phyloP scores from a whole-genome alignment of 2,113 vertebrate species.

The Corynorhinus townsendii region DNA sequence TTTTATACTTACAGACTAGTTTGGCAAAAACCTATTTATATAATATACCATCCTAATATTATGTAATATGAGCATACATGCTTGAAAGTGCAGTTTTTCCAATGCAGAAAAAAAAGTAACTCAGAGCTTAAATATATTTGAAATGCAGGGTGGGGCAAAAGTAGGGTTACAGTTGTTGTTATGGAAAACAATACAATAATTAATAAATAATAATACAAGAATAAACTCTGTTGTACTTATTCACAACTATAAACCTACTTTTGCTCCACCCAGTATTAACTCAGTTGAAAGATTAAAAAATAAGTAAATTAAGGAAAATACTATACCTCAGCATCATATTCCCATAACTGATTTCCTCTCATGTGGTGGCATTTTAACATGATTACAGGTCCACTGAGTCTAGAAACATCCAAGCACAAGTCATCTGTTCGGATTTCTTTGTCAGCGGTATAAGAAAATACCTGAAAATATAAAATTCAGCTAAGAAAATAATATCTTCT shows the following conservation, averaged over 20 bases:
- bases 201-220: background rate
- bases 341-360: slow-evolving; percentile 99
- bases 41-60: background rate
- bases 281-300: background rate
- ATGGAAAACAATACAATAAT: background rate
- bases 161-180: background rate
- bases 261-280: background rate
- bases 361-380: slow-evolving; percentile 99
- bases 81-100: background rate
- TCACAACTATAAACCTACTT: background rate
- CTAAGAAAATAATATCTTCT: background rate
- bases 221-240: background rate
- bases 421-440: slow-evolving; percentile 98
- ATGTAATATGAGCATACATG: background rate
- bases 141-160: background rate
- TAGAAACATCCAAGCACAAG: slow-evolving; percentile 95
- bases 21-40: background rate
- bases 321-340: slow-evolving; percentile 96
- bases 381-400: slow-evolving; percentile 93
- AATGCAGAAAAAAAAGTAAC: background rate
- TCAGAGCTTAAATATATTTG: background rate
- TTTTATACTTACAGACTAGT: background rate
- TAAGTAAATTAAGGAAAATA: background rate
- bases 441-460: slow-evolving; percentile 98
- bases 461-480: slow-evolving; percentile 80